Conservation (phyloP, 37 sponge, comb jelly and placozoan species). For the Cladorhizidae sp. region DNA sequence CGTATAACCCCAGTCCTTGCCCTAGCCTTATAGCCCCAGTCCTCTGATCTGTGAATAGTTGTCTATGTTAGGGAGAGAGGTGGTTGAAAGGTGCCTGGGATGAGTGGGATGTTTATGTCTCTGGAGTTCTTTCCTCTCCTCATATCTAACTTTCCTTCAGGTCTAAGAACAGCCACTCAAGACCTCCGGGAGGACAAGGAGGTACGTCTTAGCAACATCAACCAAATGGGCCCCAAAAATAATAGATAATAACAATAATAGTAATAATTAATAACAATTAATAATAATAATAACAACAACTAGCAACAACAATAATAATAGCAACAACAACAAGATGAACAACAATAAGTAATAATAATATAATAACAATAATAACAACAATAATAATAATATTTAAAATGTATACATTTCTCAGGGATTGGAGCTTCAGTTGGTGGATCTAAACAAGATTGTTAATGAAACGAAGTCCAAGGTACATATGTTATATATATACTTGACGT, state of each 20-base stretch:
- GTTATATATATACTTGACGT: neutral
- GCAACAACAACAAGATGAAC: too few species aligned
- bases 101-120: neutral
- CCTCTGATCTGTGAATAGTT: neutral
- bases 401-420: conserved; percentile 29
- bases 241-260: too few species aligned
- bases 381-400: neutral
- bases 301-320: too few species aligned
- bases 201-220: conserved; percentile 17
- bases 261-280: too few species aligned
- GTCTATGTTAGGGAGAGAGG: neutral
- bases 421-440: conserved; percentile 63
- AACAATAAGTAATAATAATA: too few species aligned
- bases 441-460: conserved; percentile 66
- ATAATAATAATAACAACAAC: too few species aligned
- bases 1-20: too few species aligned
- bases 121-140: neutral
- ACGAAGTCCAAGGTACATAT: conserved; percentile 67
- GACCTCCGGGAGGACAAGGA: conserved; percentile 91
- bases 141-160: conserved; percentile 26
- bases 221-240: too few species aligned
- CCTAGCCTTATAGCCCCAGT: neutral
- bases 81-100: neutral
- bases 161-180: conserved; percentile 77
- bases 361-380: too few species aligned